These are phyloP conservation scores for Lasioglossum lativentre DNA, from an alignment of 2,888 invertebrate species.

Conservation along the genomic window DNA sequence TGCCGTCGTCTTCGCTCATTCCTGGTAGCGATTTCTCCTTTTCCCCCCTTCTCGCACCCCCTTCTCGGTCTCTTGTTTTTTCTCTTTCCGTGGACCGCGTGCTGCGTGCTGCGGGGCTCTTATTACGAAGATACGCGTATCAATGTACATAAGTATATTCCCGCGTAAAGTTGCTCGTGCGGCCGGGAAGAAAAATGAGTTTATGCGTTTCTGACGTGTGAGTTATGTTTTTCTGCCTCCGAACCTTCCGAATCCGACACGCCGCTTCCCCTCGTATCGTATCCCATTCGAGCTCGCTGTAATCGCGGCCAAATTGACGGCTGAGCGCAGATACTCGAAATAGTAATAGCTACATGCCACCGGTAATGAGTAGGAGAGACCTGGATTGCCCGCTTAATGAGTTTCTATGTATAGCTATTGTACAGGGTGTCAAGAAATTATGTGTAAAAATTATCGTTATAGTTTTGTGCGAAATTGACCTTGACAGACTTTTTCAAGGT, in stretches of 20 bases:
- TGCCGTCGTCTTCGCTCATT: slow-evolving; percentile 32
- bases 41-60: neutral
- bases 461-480: no score
- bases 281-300: neutral
- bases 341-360: neutral
- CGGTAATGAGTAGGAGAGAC: neutral
- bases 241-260: slow-evolving; percentile 26
- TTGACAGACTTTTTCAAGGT: no score
- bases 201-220: slow-evolving; percentile 44
- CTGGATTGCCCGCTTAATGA: neutral
- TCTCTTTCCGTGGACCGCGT: slow-evolving; percentile 18
- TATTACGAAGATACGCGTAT: slow-evolving; percentile 47
- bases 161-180: slow-evolving; percentile 18
- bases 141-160: slow-evolving; percentile 42
- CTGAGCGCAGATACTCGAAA: neutral
- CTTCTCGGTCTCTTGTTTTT: neutral
- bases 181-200: slow-evolving; percentile 28
- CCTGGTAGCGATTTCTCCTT: slow-evolving; percentile 55
- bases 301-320: neutral
- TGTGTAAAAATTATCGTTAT: no score
- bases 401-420: neutral
- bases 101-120: slow-evolving; percentile 35
- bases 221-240: slow-evolving; percentile 14
- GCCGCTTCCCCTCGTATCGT: slow-evolving; percentile 17
- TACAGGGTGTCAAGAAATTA: no score